These are phyloP conservation scores for Hyposoter dolosus DNA, from an alignment of 2,888 invertebrate genomes.

Conservation along the genomic window DNA sequence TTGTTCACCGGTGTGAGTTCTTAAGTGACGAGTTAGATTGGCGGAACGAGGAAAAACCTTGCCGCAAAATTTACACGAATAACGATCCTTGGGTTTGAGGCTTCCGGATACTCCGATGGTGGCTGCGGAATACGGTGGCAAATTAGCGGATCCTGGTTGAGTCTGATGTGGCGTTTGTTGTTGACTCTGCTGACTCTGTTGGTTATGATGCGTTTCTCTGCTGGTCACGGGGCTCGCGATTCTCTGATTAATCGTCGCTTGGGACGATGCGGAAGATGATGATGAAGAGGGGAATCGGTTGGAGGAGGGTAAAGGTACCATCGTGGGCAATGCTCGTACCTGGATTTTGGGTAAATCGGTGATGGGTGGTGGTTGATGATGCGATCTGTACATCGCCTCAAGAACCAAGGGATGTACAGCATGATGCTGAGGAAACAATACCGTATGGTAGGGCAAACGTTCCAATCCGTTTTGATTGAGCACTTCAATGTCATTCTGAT, in stretches of 20 bases:
- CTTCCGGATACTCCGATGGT: slow-evolving; percentile 83
- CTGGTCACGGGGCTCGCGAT: slow-evolving; percentile 85
- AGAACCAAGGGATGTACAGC: slow-evolving; percentile 90
- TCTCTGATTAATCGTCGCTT: slow-evolving; percentile 85
- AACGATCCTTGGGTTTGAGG: slow-evolving; percentile 93
- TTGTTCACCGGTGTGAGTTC: slow-evolving; percentile 99
- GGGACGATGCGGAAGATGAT: slow-evolving; percentile 74
- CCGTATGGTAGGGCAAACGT: slow-evolving; percentile 81
- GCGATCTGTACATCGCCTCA: slow-evolving; percentile 89
- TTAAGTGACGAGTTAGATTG: slow-evolving; percentile 97
- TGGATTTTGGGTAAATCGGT: slow-evolving; percentile 87
- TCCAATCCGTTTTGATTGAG: slow-evolving; percentile 80
- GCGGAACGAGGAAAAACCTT: slow-evolving; percentile 99
- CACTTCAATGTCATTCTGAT: slow-evolving; percentile 91
- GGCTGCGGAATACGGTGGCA: slow-evolving; percentile 73
- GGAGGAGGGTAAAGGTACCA: slow-evolving; percentile 82
- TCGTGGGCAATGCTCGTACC: slow-evolving; percentile 82
- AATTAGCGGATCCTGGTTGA: slow-evolving; percentile 71
- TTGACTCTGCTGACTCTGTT: slow-evolving; percentile 78
- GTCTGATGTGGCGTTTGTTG: slow-evolving; percentile 69
- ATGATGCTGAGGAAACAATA: slow-evolving; percentile 82
- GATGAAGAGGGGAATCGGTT: slow-evolving; percentile 85
- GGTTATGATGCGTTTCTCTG: slow-evolving; percentile 71
- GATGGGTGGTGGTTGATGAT: slow-evolving; percentile 86
- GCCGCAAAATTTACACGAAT: slow-evolving; percentile 98